Percentiles rank a stretch among this genome's conserved stretches.
Conservation (phyloP, 2,797 vertebrate genomes). For the Austrolebias charrua region DNA sequence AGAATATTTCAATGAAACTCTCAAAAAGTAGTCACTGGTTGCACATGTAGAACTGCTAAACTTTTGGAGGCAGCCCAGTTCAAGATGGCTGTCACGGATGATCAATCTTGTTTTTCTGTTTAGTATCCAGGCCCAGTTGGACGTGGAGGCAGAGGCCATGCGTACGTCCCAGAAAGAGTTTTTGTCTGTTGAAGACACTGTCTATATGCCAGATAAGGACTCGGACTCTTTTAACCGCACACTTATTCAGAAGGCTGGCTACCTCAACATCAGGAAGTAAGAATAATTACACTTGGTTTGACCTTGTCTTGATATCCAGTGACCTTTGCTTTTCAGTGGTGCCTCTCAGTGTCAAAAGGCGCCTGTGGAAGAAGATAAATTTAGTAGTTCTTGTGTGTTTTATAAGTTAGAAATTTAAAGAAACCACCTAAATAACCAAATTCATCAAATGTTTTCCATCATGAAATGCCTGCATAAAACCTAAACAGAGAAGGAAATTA, state of each 20-base stretch:
- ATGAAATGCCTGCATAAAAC: slow-evolving; percentile 17
- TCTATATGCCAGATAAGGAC: slow-evolving; percentile 92
- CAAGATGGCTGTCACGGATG: too few species aligned
- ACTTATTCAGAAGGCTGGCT: slow-evolving; percentile 96
- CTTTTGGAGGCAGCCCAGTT: too few species aligned
- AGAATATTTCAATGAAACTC: too few species aligned
- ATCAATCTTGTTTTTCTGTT: slow-evolving; percentile 2
- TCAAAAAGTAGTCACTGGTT: too few species aligned
- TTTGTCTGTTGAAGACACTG: slow-evolving; percentile 86
- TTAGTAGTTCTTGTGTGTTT: too few species aligned
- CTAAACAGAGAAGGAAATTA: slow-evolving; percentile 32
- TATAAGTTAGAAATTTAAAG: background rate
- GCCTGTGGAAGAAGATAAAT: background rate
- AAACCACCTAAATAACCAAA: slow-evolving; percentile 3
- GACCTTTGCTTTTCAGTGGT: slow-evolving; percentile 15
- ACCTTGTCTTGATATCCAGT: slow-evolving; percentile 8
- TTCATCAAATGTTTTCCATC: background rate
- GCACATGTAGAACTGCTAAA: too few species aligned
- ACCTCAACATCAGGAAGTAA: slow-evolving; percentile 98
- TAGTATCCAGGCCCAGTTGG: slow-evolving; percentile 92
- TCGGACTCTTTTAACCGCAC: slow-evolving; percentile 87
- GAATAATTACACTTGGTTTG: slow-evolving; percentile 44
- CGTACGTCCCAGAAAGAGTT: slow-evolving; percentile 88
- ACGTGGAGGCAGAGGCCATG: slow-evolving; percentile 90
- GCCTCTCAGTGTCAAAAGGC: slow-evolving; percentile 1